A percentile compares a stretch with the other conserved stretches of the same genome.
Conservation (phyloP, 2,113 vertebrate species). For the Psephotus haematonotus region DNA sequence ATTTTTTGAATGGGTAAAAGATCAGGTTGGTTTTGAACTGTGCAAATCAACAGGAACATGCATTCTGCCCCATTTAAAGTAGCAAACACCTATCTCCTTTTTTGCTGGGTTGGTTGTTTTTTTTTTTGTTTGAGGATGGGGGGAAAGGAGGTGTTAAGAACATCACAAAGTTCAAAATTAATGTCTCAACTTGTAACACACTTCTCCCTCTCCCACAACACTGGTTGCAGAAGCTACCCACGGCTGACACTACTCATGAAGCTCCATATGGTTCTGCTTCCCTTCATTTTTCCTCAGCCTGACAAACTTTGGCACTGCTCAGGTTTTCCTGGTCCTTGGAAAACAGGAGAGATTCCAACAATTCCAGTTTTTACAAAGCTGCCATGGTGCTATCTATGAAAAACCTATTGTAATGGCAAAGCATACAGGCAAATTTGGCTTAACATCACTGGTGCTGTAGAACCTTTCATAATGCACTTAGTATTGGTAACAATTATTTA, state of each 20-base stretch:
- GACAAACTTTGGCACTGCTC: conserved; percentile 14
- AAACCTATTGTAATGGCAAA: background rate
- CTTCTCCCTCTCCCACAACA: background rate
- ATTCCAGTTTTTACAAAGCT: conserved; percentile 18
- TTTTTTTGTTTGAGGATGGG: background rate
- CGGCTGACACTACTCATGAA: conserved; percentile 18
- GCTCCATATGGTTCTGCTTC: conserved; percentile 42
- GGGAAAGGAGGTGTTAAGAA: background rate
- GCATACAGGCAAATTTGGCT: background rate
- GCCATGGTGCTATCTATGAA: background rate
- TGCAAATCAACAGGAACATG: rapidly evolving
- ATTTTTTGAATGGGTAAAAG: background rate
- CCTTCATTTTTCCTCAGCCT: conserved; percentile 17
- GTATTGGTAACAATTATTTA: background rate
- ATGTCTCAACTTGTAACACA: conserved; percentile 7
- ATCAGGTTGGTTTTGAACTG: background rate
- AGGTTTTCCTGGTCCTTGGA: conserved; percentile 24
- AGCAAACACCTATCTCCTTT: background rate
- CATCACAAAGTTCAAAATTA: conserved; percentile 24
- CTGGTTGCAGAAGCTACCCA: conserved; percentile 41
- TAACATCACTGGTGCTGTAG: background rate
- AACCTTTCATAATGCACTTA: background rate
- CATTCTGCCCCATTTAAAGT: background rate
- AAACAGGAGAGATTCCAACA: background rate
- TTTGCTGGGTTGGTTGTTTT: background rate